Percentiles rank a stretch among this genome's conserved stretches.
Evolutionary conservation across 1,140 invertebrate genomes (phyloP).

Genomic region (Cheumatopsyche charites): DNA sequence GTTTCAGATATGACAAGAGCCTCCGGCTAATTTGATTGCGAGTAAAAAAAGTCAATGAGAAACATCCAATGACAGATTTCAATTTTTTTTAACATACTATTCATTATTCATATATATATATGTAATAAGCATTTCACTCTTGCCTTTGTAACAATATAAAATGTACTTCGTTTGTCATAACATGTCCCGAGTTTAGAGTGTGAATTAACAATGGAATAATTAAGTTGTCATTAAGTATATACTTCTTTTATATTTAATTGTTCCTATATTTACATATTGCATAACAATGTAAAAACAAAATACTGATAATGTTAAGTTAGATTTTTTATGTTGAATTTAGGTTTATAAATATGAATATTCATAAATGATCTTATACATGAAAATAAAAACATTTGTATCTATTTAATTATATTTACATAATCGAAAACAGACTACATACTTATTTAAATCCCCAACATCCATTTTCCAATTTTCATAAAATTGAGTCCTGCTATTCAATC

Average conservation of each 20-base stretch:
- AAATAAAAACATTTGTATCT: constrained; percentile 9
- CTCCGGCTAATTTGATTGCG: constrained; percentile 22
- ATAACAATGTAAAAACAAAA: constrained; percentile 28
- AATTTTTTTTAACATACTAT: constrained; percentile 9
- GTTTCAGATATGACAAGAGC: constrained; percentile 29
- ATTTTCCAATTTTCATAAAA: too few species aligned
- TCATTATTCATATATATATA: background rate
- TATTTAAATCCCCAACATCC: too few species aligned
- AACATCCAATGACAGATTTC: background rate
- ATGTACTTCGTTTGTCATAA: background rate
- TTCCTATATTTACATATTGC: constrained; percentile 27
- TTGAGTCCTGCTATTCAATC: too few species aligned
- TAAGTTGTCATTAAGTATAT: background rate
- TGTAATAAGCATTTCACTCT: constrained; percentile 19
- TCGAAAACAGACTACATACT: background rate
- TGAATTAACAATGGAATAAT: constrained; percentile 30
- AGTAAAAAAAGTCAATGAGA: background rate
- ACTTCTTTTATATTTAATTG: constrained; percentile 19
- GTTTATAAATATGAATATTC: background rate
- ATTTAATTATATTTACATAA: constrained; percentile 21
- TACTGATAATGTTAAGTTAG: constrained; percentile 27
- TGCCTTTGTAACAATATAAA: constrained; percentile 8
- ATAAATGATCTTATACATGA: background rate
- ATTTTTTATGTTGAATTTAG: constrained; percentile 11
- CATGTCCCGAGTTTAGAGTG: background rate